Base-by-base conservation (phyloP, 2,797 vertebrate genomes). In the Cephalopachus bancanus region DNA sequence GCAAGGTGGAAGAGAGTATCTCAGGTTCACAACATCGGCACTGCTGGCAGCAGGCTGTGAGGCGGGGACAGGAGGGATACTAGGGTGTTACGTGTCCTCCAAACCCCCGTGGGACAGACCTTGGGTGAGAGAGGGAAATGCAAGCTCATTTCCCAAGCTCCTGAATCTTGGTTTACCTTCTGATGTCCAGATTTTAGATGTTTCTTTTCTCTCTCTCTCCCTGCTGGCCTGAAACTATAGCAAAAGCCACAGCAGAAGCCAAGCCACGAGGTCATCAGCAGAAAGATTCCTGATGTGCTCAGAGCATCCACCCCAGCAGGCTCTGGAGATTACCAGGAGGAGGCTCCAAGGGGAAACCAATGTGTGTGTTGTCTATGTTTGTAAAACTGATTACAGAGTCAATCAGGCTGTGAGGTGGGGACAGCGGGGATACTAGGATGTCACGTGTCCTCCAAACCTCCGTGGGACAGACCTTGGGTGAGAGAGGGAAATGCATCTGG, bases 261-360 rank as follows among this genome's bases (percentile, higher is more conserved):
- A 5, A 74, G 67, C 15, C 22, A 0, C 0, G 0, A 15, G 3
- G 2, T 80, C 30, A 20, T 2, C 14, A 71, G 53, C 22, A 33
- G 8, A 57, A 10, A 4, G 62, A 37, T 72, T 81, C 12, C 19
- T 33, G 15, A 1, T 55, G n/a, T 59, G 49, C 24, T 69, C 19
- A 10, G 83, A n/a, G 71, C 17, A 10, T 44, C 49, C 33, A 6
- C 22, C 62, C 26, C 20, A 9, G 55, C 59, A 81, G 7, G 49
- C 80, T 49, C 49, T 69, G 80, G 60, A 67, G 59, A 4, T 44
- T 6, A 17, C 57, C 22, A 19, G 53, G 75, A 88, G 67, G 75
- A 69, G 80, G 19, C n/a, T 75, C 37, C 16, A 33, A 19, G 14
- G 53, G 59, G 16, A 51, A 59, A 7, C 17, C 74, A 5, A n/a